These are phyloP conservation scores for Hippocampus comes DNA, from an alignment of 2,113 vertebrate species.

Conservation along the genomic window DNA sequence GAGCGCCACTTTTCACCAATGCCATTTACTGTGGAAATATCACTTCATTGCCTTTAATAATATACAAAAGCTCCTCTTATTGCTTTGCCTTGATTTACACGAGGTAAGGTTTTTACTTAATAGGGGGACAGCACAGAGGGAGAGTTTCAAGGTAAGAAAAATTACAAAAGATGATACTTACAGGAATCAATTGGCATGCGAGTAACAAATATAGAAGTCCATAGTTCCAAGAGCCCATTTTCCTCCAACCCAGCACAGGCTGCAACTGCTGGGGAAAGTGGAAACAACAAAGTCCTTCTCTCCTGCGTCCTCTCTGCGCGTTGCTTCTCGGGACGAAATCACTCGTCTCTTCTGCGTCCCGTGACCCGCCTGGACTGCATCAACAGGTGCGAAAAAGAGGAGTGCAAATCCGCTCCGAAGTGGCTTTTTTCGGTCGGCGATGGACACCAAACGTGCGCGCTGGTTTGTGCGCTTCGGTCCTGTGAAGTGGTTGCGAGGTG, in stretches of 20 bases:
- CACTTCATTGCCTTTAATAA: slow-evolving; percentile 20
- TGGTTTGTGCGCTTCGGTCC: slow-evolving; percentile 38
- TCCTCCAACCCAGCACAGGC: slow-evolving; percentile 61
- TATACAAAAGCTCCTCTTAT: background rate
- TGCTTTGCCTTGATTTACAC: background rate
- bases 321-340: slow-evolving; percentile 35
- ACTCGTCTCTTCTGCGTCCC: slow-evolving; percentile 56
- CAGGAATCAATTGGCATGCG: slow-evolving; percentile 64
- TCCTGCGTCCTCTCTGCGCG: slow-evolving; percentile 47
- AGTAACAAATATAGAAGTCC: slow-evolving; percentile 64
- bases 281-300: slow-evolving; percentile 50
- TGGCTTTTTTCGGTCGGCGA: slow-evolving; percentile 1
- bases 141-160: slow-evolving; percentile 7
- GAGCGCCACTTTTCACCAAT: slow-evolving; percentile 19
- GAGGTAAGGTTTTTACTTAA: background rate
- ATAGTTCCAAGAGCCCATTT: slow-evolving; percentile 65
- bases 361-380: slow-evolving; percentile 62
- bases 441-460: slow-evolving; percentile 18
- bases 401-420: slow-evolving; percentile 10
- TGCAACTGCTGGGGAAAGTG: slow-evolving; percentile 49
- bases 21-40: slow-evolving; percentile 16
- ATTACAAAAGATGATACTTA: slow-evolving; percentile 60
- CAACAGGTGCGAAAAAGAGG: slow-evolving; percentile 43
- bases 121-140: background rate
- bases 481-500: slow-evolving; percentile 40